Conservation (phyloP, 2,888 invertebrate genomes). For the Andrena bucephala region DNA sequence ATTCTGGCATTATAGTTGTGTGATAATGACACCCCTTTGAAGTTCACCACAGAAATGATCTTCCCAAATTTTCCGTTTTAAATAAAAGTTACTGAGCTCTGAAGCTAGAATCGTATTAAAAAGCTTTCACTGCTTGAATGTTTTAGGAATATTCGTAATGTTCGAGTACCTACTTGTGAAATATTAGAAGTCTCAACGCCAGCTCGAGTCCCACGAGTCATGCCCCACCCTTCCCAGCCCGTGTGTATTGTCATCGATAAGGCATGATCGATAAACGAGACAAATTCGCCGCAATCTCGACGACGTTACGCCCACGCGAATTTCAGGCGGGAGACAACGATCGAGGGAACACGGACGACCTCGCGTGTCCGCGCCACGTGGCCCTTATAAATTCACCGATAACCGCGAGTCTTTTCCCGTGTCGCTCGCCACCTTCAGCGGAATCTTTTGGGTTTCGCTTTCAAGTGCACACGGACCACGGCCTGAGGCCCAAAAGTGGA, state of each 20-base stretch:
- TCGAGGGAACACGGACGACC: slow-evolving; percentile 44
- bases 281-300: slow-evolving; percentile 56
- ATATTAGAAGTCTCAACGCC: background rate
- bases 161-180: no score
- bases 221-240: slow-evolving; percentile 35
- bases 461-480: background rate
- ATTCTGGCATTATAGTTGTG: no score
- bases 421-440: background rate
- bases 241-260: slow-evolving; percentile 62
- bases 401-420: slow-evolving; percentile 20
- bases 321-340: slow-evolving; percentile 52
- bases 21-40: no score
- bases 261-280: slow-evolving; percentile 60
- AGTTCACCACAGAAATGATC: no score
- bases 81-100: no score
- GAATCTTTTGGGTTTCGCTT: background rate
- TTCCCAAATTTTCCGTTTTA: no score
- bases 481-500: background rate
- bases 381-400: slow-evolving; percentile 56
- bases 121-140: no score
- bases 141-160: no score
- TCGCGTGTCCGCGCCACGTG: slow-evolving; percentile 33
- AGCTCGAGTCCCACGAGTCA: slow-evolving; percentile 47
- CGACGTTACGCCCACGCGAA: slow-evolving; percentile 57
- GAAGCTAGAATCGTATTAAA: no score